These are phyloP conservation scores for Melanogrammus aeglefinus DNA, from an alignment of 2,797 vertebrate species.

Conservation along the genomic window DNA sequence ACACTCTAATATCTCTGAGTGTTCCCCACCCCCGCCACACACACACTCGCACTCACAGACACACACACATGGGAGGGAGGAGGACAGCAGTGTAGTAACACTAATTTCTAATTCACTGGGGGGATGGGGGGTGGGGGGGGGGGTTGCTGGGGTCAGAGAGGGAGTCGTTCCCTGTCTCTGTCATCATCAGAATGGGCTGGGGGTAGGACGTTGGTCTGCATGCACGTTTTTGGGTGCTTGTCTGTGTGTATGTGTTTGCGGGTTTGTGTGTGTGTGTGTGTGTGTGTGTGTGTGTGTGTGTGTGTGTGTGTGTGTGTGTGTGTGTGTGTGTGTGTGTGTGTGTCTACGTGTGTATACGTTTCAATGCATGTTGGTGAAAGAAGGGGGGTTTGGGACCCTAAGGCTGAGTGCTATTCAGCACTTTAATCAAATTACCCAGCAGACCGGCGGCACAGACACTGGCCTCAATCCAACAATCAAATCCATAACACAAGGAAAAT, in stretches of 20 bases:
- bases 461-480: conserved; percentile 14
- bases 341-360: conserved; percentile 11
- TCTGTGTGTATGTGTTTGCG: conserved; percentile 7
- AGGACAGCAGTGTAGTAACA: conserved; percentile 58
- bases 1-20: too few relatives aligned
- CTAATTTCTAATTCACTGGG: conserved; percentile 61
- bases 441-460: conserved; percentile 30
- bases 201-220: background rate
- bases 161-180: background rate
- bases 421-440: conserved; percentile 46
- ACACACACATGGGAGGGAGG: conserved; percentile 44
- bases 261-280: conserved; percentile 25
- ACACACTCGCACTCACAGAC: conserved; percentile 59
- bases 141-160: background rate
- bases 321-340: conserved; percentile 28
- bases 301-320: conserved; percentile 3
- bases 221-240: conserved; percentile 8
- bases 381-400: conserved; percentile 19
- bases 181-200: conserved; percentile 8
- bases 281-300: too few relatives aligned
- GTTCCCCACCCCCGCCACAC: background rate
- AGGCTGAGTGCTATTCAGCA: conserved; percentile 28
- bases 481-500: conserved; percentile 14
- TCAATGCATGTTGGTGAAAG: conserved; percentile 21
- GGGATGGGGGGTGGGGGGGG: background rate